phyloP scores from a whole-genome alignment of 2,888 invertebrate species.

The Pediacus dermestoides region DNA sequence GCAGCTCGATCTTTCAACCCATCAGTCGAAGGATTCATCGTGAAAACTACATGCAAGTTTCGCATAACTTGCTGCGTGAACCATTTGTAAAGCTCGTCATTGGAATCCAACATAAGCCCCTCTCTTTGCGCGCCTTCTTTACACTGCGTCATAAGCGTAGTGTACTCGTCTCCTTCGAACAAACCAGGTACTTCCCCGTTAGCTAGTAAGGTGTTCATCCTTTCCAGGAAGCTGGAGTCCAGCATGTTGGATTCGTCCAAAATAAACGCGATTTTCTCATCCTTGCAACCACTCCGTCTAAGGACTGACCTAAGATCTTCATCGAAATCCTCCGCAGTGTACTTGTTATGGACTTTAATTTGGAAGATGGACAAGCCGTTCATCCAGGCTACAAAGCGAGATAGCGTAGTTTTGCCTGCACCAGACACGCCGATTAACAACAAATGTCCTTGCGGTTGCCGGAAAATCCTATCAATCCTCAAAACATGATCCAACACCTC shows the following conservation, averaged over 20 bases:
- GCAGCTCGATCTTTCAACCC: slow-evolving; percentile 98
- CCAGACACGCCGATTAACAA: slow-evolving; percentile 98
- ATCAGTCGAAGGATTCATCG: slow-evolving; percentile 99
- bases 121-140: slow-evolving; percentile 98
- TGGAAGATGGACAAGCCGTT: slow-evolving; percentile 99
- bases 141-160: slow-evolving; percentile 98
- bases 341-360: slow-evolving; percentile 99
- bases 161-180: slow-evolving; percentile 96
- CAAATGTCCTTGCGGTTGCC: slow-evolving; percentile 97
- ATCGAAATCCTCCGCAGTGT: slow-evolving; percentile 97
- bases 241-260: slow-evolving; percentile 98
- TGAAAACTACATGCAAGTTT: slow-evolving; percentile 99
- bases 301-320: slow-evolving; percentile 92
- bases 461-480: slow-evolving; percentile 97
- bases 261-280: slow-evolving; percentile 98
- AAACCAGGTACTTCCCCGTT: slow-evolving; percentile 97
- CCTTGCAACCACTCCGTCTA: slow-evolving; percentile 84
- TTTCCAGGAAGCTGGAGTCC: slow-evolving; percentile 96
- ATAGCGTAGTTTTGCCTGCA: slow-evolving; percentile 98
- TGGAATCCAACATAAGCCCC: slow-evolving; percentile 96
- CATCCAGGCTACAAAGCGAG: slow-evolving; percentile 99
- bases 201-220: slow-evolving; percentile 98
- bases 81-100: slow-evolving; percentile 99
- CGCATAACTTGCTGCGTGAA: slow-evolving; percentile 99
- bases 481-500: slow-evolving; percentile 99